phyloP scores from a whole-genome alignment of 2,888 invertebrate species.

The Pachymerium ferrugineum region DNA sequence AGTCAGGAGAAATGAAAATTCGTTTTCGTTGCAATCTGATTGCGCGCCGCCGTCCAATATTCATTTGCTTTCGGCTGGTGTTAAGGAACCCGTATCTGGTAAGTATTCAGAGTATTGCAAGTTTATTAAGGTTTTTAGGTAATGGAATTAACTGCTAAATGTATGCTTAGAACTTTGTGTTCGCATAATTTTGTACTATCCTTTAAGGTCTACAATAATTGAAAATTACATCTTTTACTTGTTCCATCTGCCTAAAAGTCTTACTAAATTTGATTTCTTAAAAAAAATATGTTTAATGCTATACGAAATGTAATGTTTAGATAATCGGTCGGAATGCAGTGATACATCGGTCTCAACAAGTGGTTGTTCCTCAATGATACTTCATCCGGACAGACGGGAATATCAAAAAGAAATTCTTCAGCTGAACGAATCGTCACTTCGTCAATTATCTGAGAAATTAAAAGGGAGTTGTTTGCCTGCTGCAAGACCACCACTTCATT shows the following conservation, averaged over 20 bases:
- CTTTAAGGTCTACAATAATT: too few species aligned
- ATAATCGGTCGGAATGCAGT: slow-evolving; percentile 35
- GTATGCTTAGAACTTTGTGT: too few species aligned
- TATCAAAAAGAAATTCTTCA: slow-evolving; percentile 33
- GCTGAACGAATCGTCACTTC: neutral
- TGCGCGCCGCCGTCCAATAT: slow-evolving; percentile 1
- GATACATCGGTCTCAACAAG: slow-evolving; percentile 35
- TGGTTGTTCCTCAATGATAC: slow-evolving; percentile 35
- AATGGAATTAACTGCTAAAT: too few species aligned
- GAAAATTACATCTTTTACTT: too few species aligned
- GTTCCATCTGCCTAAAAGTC: too few species aligned
- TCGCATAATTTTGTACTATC: too few species aligned
- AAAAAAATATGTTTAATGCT: too few species aligned
- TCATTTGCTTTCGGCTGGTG: neutral
- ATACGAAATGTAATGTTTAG: too few species aligned
- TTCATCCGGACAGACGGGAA: slow-evolving; percentile 34
- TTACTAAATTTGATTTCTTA: too few species aligned
- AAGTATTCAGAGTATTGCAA: neutral
- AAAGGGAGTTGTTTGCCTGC: neutral
- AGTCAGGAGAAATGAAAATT: neutral
- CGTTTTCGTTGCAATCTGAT: neutral
- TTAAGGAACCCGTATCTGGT: neutral
- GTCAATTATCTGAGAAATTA: neutral
- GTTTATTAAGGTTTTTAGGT: too few species aligned
- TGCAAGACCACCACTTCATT: neutral